These are phyloP conservation scores for Oligia strigilis DNA, from an alignment of 2,888 invertebrate species.

Conservation along the genomic window DNA sequence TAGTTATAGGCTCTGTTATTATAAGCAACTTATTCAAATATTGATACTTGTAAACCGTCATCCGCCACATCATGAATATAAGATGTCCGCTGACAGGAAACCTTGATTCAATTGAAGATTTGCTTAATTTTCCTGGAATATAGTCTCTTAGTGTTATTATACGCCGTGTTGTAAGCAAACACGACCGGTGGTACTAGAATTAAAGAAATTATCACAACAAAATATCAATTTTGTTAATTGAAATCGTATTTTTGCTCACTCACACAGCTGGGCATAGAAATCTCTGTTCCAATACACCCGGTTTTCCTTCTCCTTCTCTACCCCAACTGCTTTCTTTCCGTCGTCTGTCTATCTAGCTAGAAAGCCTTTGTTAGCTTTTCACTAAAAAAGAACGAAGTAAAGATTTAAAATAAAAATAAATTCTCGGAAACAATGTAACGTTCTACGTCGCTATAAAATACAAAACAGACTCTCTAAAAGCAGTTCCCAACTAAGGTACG, in stretches of 20 bases:
- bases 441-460: slow-evolving; percentile 50
- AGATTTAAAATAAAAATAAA: slow-evolving; percentile 27
- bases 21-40: slow-evolving; percentile 47
- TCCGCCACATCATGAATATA: slow-evolving; percentile 70
- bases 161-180: slow-evolving; percentile 10
- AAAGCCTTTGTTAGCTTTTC: slow-evolving; percentile 18
- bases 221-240: no score
- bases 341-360: not conserved
- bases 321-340: slow-evolving; percentile 10
- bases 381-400: slow-evolving; percentile 4
- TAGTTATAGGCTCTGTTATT: slow-evolving; percentile 11
- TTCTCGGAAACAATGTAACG: slow-evolving; percentile 30
- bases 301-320: slow-evolving; percentile 1
- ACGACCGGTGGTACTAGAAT: not conserved
- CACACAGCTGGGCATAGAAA: not conserved
- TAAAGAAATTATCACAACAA: not conserved
- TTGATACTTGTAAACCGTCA: slow-evolving; percentile 45
- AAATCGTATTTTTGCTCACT: not conserved
- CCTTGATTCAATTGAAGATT: slow-evolving; percentile 84
- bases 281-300: not conserved
- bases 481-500: slow-evolving; percentile 64
- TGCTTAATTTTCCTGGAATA: slow-evolving; percentile 81
- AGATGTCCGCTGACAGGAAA: slow-evolving; percentile 77
- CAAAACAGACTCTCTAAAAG: slow-evolving; percentile 65
- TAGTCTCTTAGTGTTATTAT: slow-evolving; percentile 46